A percentile compares a stretch with the other conserved stretches of the same genome.
Evolutionary conservation across 2,113 vertebrate species (phyloP).

Genomic region (Apaloderma vittatum): DNA sequence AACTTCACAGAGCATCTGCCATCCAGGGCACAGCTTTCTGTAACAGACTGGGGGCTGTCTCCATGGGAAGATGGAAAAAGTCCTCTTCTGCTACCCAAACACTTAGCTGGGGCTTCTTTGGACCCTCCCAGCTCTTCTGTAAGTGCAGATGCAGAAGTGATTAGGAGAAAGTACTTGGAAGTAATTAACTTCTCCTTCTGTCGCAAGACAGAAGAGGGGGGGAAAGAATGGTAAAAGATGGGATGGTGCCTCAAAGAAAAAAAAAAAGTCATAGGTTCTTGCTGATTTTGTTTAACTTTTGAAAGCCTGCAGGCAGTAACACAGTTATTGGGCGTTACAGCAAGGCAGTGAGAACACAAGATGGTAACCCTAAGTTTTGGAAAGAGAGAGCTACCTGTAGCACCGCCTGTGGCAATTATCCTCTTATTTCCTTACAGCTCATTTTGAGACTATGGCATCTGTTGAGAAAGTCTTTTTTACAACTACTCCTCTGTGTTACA

Average conservation of each 20-base stretch:
- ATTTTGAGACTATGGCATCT: neutral
- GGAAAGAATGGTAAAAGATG: neutral
- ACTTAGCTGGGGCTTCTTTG: neutral
- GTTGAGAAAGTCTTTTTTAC: neutral
- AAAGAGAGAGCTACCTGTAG: neutral
- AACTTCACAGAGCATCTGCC: neutral
- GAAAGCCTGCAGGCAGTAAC: neutral
- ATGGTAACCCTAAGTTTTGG: neutral
- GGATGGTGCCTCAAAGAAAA: neutral
- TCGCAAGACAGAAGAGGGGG: neutral
- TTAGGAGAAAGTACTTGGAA: neutral
- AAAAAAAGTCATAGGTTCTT: neutral
- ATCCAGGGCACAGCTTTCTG: neutral
- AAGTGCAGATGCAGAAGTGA: neutral
- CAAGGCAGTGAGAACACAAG: neutral
- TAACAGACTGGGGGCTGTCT: neutral
- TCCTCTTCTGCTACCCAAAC: neutral
- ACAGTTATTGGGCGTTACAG: neutral
- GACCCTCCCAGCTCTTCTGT: neutral
- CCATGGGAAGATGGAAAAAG: neutral
- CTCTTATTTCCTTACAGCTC: neutral
- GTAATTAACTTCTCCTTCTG: neutral
- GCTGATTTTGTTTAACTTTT: neutral
- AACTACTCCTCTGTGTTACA: neutral
- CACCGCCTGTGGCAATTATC: neutral